Conservation (phyloP, 2,797 vertebrate species). For the Pangasius mekongensis region DNA sequence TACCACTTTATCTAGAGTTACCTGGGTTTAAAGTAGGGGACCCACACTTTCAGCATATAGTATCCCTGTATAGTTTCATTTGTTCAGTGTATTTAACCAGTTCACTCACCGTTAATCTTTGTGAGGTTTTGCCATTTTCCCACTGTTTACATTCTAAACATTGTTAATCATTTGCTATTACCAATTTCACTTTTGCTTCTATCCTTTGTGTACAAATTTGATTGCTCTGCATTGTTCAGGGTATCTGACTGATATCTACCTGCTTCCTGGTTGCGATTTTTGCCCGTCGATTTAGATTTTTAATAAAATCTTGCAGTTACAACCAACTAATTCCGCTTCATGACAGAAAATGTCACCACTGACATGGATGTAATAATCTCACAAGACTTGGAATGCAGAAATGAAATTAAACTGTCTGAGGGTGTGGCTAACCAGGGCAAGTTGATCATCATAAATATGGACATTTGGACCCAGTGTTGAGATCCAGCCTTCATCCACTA, state of each 20-base stretch:
- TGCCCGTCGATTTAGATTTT: background rate
- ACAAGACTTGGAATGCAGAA: background rate
- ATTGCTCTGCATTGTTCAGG: background rate
- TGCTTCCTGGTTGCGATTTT: background rate
- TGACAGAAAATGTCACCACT: background rate
- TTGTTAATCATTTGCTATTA: no score
- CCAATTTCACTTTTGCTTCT: no score
- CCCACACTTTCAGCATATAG: background rate
- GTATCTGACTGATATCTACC: background rate
- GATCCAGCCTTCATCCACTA: background rate
- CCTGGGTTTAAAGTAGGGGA: background rate
- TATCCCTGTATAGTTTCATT: background rate
- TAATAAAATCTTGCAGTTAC: background rate
- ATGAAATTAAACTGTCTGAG: background rate
- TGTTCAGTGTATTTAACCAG: background rate
- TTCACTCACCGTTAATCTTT: background rate
- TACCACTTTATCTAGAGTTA: background rate
- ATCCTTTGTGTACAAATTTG: background rate
- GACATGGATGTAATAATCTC: background rate
- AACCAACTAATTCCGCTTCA: background rate
- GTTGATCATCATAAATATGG: no score
- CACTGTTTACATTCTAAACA: no score
- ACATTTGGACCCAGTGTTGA: background rate
- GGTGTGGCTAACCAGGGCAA: background rate
- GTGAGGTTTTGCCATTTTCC: background rate